Base-by-base conservation (phyloP, 2,797 vertebrate genomes). In the Falco cherrug region DNA sequence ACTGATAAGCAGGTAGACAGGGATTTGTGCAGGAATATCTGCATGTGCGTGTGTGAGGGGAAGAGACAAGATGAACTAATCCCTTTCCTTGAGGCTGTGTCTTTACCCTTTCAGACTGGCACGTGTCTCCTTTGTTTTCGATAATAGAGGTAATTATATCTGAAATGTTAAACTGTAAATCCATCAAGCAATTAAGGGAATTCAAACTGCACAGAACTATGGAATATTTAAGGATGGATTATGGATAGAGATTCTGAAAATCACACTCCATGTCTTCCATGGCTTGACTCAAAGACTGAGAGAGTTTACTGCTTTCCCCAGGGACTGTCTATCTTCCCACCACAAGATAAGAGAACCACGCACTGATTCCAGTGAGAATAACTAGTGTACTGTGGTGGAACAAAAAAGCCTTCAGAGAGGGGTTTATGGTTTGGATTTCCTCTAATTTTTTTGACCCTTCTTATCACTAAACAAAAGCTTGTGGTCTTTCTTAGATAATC, bases 81-180 rank as follows among this genome's bases (percentile, higher is more conserved):
- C 90, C 95, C 65, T 96, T 85, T 95, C 96, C 97, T 97, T 3
- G 9, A 94, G 97, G 96, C 96, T 87, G 91, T 91, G 43, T 65
- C 97, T 98, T 98, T 98, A 97, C 98, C 98, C 98, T 96, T 97
- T 89, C 96, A 96, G 86, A 97, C 94, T 98, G 98, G 98, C 98
- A 98, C 97, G 95, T 59, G 96, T 86, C 95, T 96, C 65, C 96
- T 98, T 97, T 98, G 98, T 98, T 98, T 97, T 97, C 41, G 25
- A 97, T 98, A 98, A 97, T 97, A 95, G 96, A 97, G 96, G 97
- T 97, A 98, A 98, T 99, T 99, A 98, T 97, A 98, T 97, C 97
- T 95, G 92, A 97, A 97, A 96, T 94, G 95, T 95, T 93, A 95
- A 98, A 90, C 91, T 96, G 53, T 97, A 98, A 97, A 97, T 95